A percentile compares a stretch with the other conserved stretches of the same genome.
Conservation (phyloP, 2,113 vertebrate species). For the Lanius collurio region DNA sequence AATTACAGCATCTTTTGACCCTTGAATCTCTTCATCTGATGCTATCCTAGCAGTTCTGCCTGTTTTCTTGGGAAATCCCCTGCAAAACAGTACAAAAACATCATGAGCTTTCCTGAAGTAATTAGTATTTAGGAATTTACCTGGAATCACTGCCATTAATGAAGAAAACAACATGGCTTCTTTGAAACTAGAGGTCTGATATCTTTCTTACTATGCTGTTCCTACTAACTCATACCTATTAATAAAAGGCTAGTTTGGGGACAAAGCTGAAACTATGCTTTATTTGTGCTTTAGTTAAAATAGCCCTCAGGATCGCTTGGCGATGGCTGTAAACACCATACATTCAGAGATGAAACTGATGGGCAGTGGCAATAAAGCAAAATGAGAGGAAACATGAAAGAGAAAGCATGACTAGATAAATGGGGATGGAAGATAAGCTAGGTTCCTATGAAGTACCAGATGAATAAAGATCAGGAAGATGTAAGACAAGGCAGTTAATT, state of each 20-base stretch:
- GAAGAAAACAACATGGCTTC: background rate
- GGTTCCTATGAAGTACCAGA: background rate
- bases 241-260: background rate
- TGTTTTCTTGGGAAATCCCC: slow-evolving; percentile 88
- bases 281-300: background rate
- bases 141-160: background rate
- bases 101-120: background rate
- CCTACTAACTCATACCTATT: background rate
- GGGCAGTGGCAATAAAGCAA: background rate
- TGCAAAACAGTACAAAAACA: slow-evolving; percentile 55
- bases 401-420: background rate
- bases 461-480: background rate
- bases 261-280: background rate
- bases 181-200: background rate
- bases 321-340: background rate
- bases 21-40: slow-evolving; percentile 96
- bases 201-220: background rate
- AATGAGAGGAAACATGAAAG: background rate
- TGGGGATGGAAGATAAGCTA: background rate
- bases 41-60: slow-evolving; percentile 82
- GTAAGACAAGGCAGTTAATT: background rate
- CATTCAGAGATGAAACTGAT: background rate
- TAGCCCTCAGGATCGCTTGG: background rate
- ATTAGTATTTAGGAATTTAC: background rate
- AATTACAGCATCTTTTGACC: slow-evolving; percentile 96